Base-by-base conservation (phyloP, 2,113 vertebrate species). In the Lamprologus tigripictilis region DNA sequence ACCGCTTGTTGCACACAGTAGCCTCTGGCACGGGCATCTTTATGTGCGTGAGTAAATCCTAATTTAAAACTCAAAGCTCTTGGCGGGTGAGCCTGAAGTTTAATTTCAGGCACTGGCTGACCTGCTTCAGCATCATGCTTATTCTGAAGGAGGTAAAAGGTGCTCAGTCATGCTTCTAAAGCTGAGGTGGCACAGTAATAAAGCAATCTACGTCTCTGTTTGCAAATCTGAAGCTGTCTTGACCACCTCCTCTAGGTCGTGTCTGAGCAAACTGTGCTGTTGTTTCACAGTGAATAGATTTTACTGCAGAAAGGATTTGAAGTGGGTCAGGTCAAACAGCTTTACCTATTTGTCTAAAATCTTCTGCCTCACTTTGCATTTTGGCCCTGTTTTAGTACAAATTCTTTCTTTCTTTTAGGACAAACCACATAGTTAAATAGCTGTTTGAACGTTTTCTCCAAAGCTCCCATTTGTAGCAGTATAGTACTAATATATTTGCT, bases 291-390 rank as follows among this genome's bases (percentile, higher is more conserved):
- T 87, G 85, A 89, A 88, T 89, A 82, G 55, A 86, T 90, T 84
- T 90, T 53, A 84, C 54, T 58, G 51, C 84, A 73, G 88, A 90
- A 87, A 88, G 87, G 71, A 86, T 89, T 87, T 91, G 83, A 94
- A 94, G 86, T 95, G 88, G 87, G 86, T 92, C 83, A 76, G 85
- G 86, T 92, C 89, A 91, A 81, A 68, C 51, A 54, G 83, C 63
- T 93, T 90, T 86, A 76, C 81, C 79, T 54, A 71, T 81, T 90
- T 88, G 84, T 91, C 80, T 91, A 78, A 82, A 53, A 61, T 58
- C 19, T 57, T 89, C 80, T 55, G 82, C 57, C 63, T 83, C 84
- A 54, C 54, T 87, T 85, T 82, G 28, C 31, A 19, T 85, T 55
- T 31, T 31, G 3, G 58, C 82, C 68, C 80, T 81, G 47, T 71